Percentiles rank a stretch among this genome's conserved stretches.
Evolutionary conservation across 2,797 vertebrate genomes (phyloP).

Genomic region (Labeo calbasu): DNA sequence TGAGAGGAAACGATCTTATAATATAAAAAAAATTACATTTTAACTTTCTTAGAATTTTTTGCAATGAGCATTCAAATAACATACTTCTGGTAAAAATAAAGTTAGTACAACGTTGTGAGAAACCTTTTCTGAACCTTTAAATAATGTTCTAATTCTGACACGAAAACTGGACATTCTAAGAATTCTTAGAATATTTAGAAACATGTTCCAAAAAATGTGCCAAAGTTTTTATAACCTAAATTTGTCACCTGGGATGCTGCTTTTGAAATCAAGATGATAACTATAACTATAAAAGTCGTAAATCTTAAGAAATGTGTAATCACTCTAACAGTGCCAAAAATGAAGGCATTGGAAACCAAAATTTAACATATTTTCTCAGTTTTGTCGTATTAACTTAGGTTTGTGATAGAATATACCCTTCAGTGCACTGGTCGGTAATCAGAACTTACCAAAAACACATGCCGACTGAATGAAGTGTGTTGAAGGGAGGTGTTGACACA

Average conservation of each 20-base stretch:
- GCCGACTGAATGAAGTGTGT: conserved; percentile 11
- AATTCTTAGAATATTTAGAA: background rate
- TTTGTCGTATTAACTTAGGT: conserved; percentile 2
- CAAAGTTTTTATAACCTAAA: background rate
- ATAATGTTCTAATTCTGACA: background rate
- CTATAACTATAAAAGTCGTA: background rate
- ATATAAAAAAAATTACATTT: background rate
- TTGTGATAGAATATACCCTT: conserved; percentile 35
- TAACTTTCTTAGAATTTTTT: background rate
- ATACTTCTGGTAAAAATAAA: background rate
- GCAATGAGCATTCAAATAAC: background rate
- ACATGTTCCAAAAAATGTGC: background rate
- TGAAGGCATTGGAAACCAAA: background rate
- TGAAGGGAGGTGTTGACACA: conserved; percentile 39
- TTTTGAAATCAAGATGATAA: background rate
- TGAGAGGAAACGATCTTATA: background rate
- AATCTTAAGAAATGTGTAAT: conserved; percentile 10
- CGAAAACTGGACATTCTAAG: background rate
- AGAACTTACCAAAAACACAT: conserved; percentile 42
- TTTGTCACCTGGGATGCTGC: background rate
- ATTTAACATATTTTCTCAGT: background rate
- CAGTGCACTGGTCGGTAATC: background rate
- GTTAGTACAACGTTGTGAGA: background rate
- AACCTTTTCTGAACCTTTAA: background rate
- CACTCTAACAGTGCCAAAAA: background rate